Percentiles rank a stretch among this genome's conserved stretches.
Conservation (phyloP, 1,140 invertebrate genomes). For the Dysdera silvatica region DNA sequence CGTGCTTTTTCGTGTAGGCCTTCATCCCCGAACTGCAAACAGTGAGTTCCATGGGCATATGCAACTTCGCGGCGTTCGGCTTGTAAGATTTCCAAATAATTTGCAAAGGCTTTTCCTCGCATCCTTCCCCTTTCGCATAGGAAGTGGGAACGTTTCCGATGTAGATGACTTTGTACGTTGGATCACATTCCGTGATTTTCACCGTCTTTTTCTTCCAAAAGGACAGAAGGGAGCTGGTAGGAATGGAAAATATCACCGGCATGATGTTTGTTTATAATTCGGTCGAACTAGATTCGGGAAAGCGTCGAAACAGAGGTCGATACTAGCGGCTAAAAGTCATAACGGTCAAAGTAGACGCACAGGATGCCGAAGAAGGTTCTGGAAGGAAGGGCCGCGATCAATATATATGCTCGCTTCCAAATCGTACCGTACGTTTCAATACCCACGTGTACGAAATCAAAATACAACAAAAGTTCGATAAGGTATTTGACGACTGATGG, state of each 20-base stretch:
- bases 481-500: too few relatives aligned
- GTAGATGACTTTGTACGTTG: slow-evolving; percentile 86
- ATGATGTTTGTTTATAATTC: too few relatives aligned
- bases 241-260: slow-evolving; percentile 11
- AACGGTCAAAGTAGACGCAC: too few relatives aligned
- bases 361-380: too few relatives aligned
- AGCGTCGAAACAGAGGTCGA: too few relatives aligned
- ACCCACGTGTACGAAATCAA: too few relatives aligned
- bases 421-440: too few relatives aligned
- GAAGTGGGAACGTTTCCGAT: slow-evolving; percentile 94
- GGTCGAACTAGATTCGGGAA: too few relatives aligned
- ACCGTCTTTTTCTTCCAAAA: slow-evolving; percentile 35
- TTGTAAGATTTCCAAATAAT: slow-evolving; percentile 88
- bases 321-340: too few relatives aligned
- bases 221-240: neutral
- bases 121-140: slow-evolving; percentile 77
- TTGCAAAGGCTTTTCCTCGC: slow-evolving; percentile 81
- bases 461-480: too few relatives aligned
- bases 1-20: slow-evolving; percentile 91
- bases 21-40: slow-evolving; percentile 65
- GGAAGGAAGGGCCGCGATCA: too few relatives aligned
- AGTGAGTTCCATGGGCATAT: slow-evolving; percentile 74
- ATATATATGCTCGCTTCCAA: too few relatives aligned
- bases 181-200: slow-evolving; percentile 78
- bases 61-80: slow-evolving; percentile 66